Evolutionary conservation across 2,888 invertebrate genomes (phyloP).

Genomic region (Limnephilus rhombicus): DNA sequence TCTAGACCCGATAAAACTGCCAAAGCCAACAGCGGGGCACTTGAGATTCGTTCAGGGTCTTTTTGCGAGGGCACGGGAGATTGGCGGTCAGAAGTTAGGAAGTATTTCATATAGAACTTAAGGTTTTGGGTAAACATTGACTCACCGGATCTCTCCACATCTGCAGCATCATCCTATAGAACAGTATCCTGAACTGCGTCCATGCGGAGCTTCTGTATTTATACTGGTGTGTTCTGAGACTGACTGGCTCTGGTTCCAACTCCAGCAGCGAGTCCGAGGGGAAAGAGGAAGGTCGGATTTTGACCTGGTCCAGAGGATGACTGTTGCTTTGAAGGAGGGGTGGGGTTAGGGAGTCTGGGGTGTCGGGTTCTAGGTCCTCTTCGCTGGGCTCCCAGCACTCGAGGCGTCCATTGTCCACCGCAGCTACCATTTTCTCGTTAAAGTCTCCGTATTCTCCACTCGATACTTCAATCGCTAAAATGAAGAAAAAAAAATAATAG

Average conservation of each 20-base stretch:
- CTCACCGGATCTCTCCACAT: conserved; percentile 85
- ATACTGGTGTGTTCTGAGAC: conserved; percentile 75
- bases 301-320: background rate
- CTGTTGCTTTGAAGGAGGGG: background rate
- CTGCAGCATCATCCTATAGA: conserved; percentile 85
- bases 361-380: background rate
- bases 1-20: background rate
- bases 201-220: conserved; percentile 79
- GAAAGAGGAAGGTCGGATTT: background rate
- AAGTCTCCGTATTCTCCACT: conserved; percentile 88
- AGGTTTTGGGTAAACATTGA: background rate
- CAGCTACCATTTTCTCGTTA: conserved; percentile 82
- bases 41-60: no score
- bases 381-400: conserved; percentile 74
- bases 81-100: background rate
- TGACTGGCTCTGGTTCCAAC: conserved; percentile 73
- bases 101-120: background rate
- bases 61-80: background rate
- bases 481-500: conserved; percentile 11
- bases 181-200: conserved; percentile 83
- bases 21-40: background rate
- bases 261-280: conserved; percentile 70
- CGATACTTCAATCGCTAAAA: conserved; percentile 88
- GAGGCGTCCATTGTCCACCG: conserved; percentile 82
- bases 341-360: background rate